A percentile compares a stretch with the other conserved stretches of the same genome.
Conservation (phyloP, 1,140 invertebrate species). For the Xylocopa sonorina region DNA sequence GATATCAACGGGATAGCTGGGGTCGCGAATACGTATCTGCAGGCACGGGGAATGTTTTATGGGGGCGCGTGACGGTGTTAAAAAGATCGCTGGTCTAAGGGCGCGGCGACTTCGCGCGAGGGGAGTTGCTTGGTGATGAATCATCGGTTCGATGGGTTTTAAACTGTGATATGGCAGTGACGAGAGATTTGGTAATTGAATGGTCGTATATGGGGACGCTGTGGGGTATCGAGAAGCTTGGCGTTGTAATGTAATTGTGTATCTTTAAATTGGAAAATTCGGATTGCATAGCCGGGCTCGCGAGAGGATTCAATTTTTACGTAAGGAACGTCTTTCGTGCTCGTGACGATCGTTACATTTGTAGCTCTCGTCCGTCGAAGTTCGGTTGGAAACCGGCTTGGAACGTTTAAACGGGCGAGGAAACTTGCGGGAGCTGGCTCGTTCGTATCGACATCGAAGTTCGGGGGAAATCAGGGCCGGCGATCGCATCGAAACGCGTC, state of each 20-base stretch:
- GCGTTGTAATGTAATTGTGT: no score
- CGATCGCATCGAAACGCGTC: conserved; percentile 27
- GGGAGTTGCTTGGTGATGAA: background rate
- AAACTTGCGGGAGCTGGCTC: background rate
- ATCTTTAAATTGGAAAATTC: no score
- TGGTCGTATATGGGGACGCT: background rate
- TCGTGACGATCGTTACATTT: no score
- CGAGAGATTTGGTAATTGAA: background rate
- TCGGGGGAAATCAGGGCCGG: background rate
- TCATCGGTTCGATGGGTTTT: background rate
- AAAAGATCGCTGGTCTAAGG: background rate
- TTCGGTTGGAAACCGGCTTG: background rate
- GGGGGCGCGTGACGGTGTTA: conserved; percentile 12
- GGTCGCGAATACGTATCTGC: background rate
- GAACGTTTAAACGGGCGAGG: background rate
- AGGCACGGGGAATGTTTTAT: conserved; percentile 1
- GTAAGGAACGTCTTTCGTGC: no score
- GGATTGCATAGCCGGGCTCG: no score
- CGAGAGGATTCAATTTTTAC: no score
- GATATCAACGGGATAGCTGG: conserved; percentile 11
- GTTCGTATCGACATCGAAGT: background rate
- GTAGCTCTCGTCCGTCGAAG: no score
- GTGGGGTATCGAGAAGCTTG: no score
- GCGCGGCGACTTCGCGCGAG: background rate
- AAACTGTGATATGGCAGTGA: background rate